A percentile compares a stretch with the other conserved stretches of the same genome.
phyloP scores from a whole-genome alignment of 2,888 invertebrate genomes.

The Molorchus minor region DNA sequence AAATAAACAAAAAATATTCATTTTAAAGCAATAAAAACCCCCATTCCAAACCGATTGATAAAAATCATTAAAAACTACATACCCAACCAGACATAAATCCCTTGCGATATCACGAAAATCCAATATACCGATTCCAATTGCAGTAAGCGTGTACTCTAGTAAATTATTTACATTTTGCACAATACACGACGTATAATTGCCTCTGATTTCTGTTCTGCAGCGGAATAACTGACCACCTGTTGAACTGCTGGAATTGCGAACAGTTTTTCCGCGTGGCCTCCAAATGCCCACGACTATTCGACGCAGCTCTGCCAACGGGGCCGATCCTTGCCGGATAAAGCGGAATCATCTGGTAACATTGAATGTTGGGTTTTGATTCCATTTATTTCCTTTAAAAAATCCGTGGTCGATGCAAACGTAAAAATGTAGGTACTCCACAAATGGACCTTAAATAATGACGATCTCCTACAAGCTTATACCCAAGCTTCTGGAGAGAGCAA shows the following conservation, averaged over 20 bases:
- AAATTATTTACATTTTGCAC: slow-evolving; percentile 47
- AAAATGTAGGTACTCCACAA: too few relatives aligned
- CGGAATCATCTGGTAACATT: background rate
- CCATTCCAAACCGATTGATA: slow-evolving; percentile 29
- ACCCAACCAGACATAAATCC: slow-evolving; percentile 25
- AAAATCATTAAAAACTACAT: slow-evolving; percentile 34
- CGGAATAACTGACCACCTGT: slow-evolving; percentile 50
- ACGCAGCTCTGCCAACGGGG: slow-evolving; percentile 22
- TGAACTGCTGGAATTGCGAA: slow-evolving; percentile 43
- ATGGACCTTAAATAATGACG: too few relatives aligned
- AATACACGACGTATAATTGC: slow-evolving; percentile 40
- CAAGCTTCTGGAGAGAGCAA: too few relatives aligned
- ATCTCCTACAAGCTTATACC: too few relatives aligned
- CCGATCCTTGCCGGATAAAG: slow-evolving; percentile 5
- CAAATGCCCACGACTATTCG: slow-evolving; percentile 44
- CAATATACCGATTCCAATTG: slow-evolving; percentile 32
- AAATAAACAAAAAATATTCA: slow-evolving; percentile 35
- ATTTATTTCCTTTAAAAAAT: too few relatives aligned
- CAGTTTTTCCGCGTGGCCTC: slow-evolving; percentile 47
- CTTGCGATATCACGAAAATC: slow-evolving; percentile 35
- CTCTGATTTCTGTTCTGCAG: slow-evolving; percentile 33
- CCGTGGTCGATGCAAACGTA: too few relatives aligned
- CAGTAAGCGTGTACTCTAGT: slow-evolving; percentile 34
- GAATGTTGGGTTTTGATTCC: background rate
- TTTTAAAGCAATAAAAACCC: slow-evolving; percentile 35